Conservation (phyloP, 2,888 invertebrate species). For the Harpagoxenus sublaevis region DNA sequence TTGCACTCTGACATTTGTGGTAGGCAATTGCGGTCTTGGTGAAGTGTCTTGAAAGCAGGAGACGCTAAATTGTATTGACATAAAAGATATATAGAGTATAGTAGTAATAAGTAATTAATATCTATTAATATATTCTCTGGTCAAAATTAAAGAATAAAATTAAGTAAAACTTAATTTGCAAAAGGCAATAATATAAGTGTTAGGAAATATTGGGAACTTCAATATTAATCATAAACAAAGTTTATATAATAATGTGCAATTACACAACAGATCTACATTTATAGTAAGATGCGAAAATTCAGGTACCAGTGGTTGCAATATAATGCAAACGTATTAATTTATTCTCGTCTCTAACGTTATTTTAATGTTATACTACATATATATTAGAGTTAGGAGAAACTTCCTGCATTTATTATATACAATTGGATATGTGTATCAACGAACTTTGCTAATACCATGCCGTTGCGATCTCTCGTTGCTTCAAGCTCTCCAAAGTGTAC, state of each 20-base stretch:
- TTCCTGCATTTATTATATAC: not conserved
- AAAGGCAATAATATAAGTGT: not conserved
- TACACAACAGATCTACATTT: not conserved
- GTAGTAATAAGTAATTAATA: not conserved
- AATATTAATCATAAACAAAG: not conserved
- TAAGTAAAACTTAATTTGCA: not conserved
- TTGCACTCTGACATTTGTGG: constrained; percentile 33
- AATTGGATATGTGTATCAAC: not conserved
- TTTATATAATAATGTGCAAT: not conserved
- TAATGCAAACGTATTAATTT: not conserved
- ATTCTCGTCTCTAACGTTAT: not conserved
- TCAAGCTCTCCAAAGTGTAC: constrained; percentile 32
- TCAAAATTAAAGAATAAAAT: not conserved
- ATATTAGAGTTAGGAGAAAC: not conserved
- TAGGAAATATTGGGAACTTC: not conserved
- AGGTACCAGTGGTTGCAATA: not conserved
- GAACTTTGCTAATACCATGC: constrained; percentile 49
- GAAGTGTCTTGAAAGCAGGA: constrained; percentile 24
- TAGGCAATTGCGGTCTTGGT: constrained; percentile 1
- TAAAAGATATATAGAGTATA: constrained; percentile 20
- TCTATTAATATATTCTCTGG: not conserved
- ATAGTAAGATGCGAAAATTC: not conserved
- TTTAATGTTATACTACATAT: not conserved
- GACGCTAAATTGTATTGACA: not conserved
- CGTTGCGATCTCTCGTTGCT: constrained; percentile 18